Evolutionary conservation across 2,888 invertebrate species (phyloP).

Genomic region (Lypha dubia): DNA sequence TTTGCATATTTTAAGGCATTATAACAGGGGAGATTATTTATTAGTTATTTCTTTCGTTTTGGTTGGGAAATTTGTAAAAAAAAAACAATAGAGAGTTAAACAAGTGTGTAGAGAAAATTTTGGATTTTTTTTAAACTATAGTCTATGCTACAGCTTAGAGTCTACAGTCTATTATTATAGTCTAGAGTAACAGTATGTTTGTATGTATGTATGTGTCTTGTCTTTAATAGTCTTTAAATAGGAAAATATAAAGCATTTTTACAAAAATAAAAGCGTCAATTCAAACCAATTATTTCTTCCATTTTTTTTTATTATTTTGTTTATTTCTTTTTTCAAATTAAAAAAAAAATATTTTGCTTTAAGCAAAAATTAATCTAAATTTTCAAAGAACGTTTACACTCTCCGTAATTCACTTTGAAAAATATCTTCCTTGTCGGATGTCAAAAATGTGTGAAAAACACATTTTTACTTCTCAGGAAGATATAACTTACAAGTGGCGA

Average conservation of each 20-base stretch:
- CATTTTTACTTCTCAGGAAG: too few species aligned
- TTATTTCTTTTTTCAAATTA: constrained; percentile 42
- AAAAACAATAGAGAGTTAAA: not conserved
- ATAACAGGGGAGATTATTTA: not conserved
- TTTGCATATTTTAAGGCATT: constrained; percentile 68
- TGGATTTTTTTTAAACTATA: not conserved
- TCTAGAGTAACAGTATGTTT: too few species aligned
- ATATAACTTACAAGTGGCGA: too few species aligned
- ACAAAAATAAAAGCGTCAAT: constrained; percentile 24
- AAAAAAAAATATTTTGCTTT: constrained; percentile 45
- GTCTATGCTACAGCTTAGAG: not conserved
- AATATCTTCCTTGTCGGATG: too few species aligned
- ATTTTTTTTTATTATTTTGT: constrained; percentile 17
- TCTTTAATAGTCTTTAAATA: not conserved
- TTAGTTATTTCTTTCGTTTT: too few species aligned
- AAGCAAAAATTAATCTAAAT: not conserved
- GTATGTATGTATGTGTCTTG: not conserved
- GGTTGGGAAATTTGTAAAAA: not conserved
- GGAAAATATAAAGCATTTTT: not conserved
- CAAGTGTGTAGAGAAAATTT: not conserved
- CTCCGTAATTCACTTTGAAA: too few species aligned
- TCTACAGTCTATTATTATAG: not conserved
- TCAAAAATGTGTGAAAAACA: too few species aligned
- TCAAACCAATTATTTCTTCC: constrained; percentile 47
- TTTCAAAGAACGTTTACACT: not conserved